Conservation (phyloP, 2,888 invertebrate species). For the Melikaiella ostensackeni region DNA sequence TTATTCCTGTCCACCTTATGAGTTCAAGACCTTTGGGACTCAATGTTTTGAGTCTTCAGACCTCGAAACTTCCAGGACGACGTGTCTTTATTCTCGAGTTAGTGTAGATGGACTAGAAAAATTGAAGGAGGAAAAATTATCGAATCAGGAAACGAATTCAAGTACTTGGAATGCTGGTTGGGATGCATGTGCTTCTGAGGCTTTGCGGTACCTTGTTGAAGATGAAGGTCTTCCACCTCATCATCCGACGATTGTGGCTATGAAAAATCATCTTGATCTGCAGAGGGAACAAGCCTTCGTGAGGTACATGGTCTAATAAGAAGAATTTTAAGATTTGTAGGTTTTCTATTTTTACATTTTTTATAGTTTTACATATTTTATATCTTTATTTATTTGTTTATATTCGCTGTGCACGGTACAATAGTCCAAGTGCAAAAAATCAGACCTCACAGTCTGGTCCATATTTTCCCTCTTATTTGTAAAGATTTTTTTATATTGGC, state of each 20-base stretch:
- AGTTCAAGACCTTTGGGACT: conserved; percentile 15
- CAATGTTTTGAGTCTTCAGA: background rate
- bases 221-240: conserved; percentile 69
- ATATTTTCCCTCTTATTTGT: too few species aligned
- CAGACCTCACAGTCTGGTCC: too few species aligned
- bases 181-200: conserved; percentile 71
- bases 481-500: too few species aligned
- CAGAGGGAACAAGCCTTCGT: conserved; percentile 67
- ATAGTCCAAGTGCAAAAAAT: too few species aligned
- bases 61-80: background rate
- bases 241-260: conserved; percentile 72
- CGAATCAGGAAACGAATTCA: conserved; percentile 44
- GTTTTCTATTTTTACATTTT: too few species aligned
- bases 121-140: background rate
- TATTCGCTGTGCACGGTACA: too few species aligned
- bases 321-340: background rate
- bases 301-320: conserved; percentile 60
- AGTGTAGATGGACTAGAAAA: background rate
- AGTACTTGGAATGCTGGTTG: conserved; percentile 67
- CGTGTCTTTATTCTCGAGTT: conserved; percentile 25
- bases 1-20: background rate
- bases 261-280: conserved; percentile 69
- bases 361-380: too few species aligned
- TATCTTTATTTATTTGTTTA: too few species aligned
- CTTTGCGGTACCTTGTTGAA: conserved; percentile 70